Percentiles rank a stretch among this genome's conserved stretches.
These are phyloP conservation scores for Drosophila pseudoobscura DNA, from an alignment of 1,140 invertebrate species.

Conservation along the genomic window DNA sequence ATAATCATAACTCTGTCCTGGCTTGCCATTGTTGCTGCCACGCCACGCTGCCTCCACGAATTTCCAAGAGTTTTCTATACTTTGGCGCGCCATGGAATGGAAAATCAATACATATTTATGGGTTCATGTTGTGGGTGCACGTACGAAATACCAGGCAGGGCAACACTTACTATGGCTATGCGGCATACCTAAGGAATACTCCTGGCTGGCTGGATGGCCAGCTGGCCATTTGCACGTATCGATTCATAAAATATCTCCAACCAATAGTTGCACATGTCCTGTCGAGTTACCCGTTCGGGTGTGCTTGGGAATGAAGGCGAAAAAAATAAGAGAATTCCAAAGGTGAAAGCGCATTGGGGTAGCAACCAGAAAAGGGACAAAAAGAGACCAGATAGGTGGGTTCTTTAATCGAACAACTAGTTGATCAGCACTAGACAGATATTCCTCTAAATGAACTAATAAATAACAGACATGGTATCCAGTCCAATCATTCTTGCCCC, in stretches of 20 bases:
- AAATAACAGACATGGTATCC: not conserved
- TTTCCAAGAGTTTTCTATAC: constrained; percentile 10
- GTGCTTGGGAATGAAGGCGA: constrained; percentile 8
- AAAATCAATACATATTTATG: constrained; percentile 80
- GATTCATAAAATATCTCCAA: constrained; percentile 59
- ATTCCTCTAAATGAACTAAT: not conserved
- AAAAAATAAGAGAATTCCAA: not conserved
- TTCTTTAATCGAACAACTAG: too few relatives aligned
- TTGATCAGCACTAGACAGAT: too few relatives aligned
- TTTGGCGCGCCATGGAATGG: constrained; percentile 37
- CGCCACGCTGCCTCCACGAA: not conserved
- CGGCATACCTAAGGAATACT: constrained; percentile 30
- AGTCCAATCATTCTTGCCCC: not conserved
- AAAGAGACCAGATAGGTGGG: too few relatives aligned
- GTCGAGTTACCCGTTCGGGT: constrained; percentile 18
- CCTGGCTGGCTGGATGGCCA: not conserved
- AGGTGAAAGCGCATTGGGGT: not conserved
- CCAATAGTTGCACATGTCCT: constrained; percentile 43
- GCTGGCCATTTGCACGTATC: constrained; percentile 58
- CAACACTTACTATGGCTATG: constrained; percentile 52
- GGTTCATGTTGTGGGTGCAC: constrained; percentile 72
- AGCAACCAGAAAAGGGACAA: too few relatives aligned
- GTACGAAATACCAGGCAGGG: constrained; percentile 57
- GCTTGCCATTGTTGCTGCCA: constrained; percentile 44
- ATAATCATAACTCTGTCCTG: constrained; percentile 73